A percentile compares a stretch with the other conserved stretches of the same genome.
Conservation (phyloP, 2,888 invertebrate species). For the Scotopteryx bipunctaria region DNA sequence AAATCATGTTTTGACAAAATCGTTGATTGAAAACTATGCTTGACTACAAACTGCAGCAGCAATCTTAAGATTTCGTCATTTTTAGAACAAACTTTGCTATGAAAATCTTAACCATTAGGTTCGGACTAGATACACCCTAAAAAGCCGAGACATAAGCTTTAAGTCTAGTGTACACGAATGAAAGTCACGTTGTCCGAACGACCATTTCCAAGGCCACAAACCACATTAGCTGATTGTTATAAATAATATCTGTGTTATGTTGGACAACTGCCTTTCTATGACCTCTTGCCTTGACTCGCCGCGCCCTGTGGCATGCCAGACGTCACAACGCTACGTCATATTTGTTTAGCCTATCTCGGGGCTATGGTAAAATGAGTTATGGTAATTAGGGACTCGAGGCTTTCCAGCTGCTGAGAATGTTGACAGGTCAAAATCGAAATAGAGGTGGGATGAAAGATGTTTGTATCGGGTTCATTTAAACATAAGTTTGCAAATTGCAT, state of each 20-base stretch:
- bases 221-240: constrained; percentile 37
- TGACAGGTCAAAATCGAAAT: constrained; percentile 22
- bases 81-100: no score
- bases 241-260: constrained; percentile 32
- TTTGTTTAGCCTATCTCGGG: constrained; percentile 28
- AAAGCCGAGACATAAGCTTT: no score
- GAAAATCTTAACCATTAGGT: no score
- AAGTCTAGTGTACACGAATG: no score
- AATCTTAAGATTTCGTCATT: no score
- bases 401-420: constrained; percentile 28
- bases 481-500: neutral
- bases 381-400: constrained; percentile 22
- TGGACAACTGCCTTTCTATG: constrained; percentile 70
- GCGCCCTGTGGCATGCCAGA: constrained; percentile 71
- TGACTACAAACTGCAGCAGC: no score
- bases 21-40: no score
- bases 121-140: no score
- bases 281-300: constrained; percentile 80
- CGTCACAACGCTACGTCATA: constrained; percentile 57
- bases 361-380: constrained; percentile 32
- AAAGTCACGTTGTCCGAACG: constrained; percentile 24
- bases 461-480: neutral
- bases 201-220: constrained; percentile 29
- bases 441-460: constrained; percentile 8
- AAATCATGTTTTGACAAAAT: no score